Evolutionary conservation across 2,797 vertebrate genomes (phyloP).

Genomic region (Lepus oiostolus): DNA sequence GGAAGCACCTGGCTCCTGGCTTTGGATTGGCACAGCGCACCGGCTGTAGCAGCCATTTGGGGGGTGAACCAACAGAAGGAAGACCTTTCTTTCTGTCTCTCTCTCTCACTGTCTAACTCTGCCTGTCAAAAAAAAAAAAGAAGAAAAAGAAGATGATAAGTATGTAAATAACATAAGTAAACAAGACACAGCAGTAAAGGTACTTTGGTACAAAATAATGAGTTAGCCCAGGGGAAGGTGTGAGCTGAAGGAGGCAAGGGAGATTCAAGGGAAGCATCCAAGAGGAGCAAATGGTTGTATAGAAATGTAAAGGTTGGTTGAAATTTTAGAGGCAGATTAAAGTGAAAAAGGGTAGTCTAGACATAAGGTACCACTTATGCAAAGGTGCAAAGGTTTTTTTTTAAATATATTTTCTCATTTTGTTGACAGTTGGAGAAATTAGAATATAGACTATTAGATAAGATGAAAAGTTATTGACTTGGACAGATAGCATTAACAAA

Average conservation of each 20-base stretch:
- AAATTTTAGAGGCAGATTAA: not conserved
- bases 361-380: not conserved
- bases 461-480: not conserved
- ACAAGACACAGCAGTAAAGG: not conserved
- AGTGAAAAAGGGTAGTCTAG: not conserved
- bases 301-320: slow-evolving; percentile 28
- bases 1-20: too few species aligned
- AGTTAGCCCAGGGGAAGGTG: not conserved
- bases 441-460: slow-evolving; percentile 6
- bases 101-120: too few species aligned
- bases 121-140: too few species aligned
- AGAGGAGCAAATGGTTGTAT: not conserved
- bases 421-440: not conserved
- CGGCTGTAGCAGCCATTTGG: too few species aligned
- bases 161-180: slow-evolving; percentile 12
- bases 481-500: not conserved
- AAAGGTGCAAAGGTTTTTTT: slow-evolving; percentile 1
- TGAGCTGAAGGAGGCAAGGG: not conserved
- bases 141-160: not conserved
- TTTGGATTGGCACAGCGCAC: too few species aligned
- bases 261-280: not conserved
- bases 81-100: too few species aligned
- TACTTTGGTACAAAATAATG: not conserved
- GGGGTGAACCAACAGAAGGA: too few species aligned
- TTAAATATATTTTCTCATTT: slow-evolving; percentile 14